Conservation (phyloP, 2,888 invertebrate genomes). For the Cephus runcator region DNA sequence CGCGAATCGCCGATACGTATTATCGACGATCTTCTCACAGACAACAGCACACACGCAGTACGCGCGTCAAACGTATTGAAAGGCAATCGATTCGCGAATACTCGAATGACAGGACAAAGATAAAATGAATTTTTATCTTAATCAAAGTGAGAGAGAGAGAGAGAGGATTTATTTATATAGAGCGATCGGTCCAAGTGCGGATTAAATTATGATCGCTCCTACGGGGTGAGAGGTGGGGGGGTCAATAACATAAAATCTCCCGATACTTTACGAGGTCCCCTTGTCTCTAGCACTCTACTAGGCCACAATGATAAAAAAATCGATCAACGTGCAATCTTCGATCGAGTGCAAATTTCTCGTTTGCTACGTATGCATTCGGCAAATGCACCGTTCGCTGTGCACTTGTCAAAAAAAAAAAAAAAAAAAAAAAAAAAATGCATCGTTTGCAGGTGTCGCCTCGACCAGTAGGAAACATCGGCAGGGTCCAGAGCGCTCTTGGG, state of each 20-base stretch:
- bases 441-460: neutral
- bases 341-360: neutral
- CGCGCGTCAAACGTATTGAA: neutral
- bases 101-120: neutral
- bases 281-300: neutral
- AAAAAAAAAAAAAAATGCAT: neutral
- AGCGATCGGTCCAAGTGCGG: neutral
- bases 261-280: no score
- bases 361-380: neutral
- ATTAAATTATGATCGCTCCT: no score
- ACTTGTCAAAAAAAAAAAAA: neutral
- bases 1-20: neutral
- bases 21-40: neutral
- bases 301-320: neutral
- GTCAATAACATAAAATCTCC: neutral
- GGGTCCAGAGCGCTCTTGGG: neutral
- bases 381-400: neutral
- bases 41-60: neutral
- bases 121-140: neutral
- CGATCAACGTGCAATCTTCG: slow-evolving; percentile 1
- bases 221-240: no score
- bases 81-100: neutral
- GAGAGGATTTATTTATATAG: neutral
- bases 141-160: neutral
- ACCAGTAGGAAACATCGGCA: neutral